Evolutionary conservation across 2,113 vertebrate species (phyloP), one percentile per base, ranked within the genome.

Genomic region (Aviceda subcristata): DNA sequence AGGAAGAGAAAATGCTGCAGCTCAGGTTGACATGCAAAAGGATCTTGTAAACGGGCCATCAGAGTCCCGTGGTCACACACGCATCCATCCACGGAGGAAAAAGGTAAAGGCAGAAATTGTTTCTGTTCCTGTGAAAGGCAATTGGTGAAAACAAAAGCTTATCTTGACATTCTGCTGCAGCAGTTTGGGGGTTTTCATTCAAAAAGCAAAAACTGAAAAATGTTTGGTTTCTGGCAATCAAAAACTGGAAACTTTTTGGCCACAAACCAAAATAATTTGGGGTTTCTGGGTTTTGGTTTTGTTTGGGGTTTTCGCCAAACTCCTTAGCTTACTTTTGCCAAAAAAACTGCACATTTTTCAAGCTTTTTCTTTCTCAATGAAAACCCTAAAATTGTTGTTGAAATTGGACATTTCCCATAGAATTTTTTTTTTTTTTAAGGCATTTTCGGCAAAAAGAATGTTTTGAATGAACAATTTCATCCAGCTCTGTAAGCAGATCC

Each of bases 261-360:
- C 85, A 90, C 74, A 88, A 90, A 95, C 41, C 94, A 95, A 95
- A 94, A 90, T 75, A 90, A 90, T 94, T 95, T 80, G 78, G 93
- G 88, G 78, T 91, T 97, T 96, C 91, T 92, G 86, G 75, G n/a
- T 91, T 96, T 96, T 94, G 97, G 96, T 93, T 97, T 96, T 72
- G 4, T 12, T 83, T 66, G 86, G 92, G 59, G 55, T 14, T 92
- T 96, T 92, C 2, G 85, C 93, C 95, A 97, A 93, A 83, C 55
- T 95, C 45, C 26, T 92, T 68, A 90, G 78, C 38, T 79, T 94
- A 69, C 85, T 71, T 95, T 90, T 88, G 94, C 92, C 92, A 94
- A 96, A 96, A 96, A 91, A 41, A 24, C 51, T 90, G 53, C 60
- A 95, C 88, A 88, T 95, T 96, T 96, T 93, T 96, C 90, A 95